Base-by-base conservation (phyloP, 2,888 invertebrate species). In the Euproctis similis region DNA sequence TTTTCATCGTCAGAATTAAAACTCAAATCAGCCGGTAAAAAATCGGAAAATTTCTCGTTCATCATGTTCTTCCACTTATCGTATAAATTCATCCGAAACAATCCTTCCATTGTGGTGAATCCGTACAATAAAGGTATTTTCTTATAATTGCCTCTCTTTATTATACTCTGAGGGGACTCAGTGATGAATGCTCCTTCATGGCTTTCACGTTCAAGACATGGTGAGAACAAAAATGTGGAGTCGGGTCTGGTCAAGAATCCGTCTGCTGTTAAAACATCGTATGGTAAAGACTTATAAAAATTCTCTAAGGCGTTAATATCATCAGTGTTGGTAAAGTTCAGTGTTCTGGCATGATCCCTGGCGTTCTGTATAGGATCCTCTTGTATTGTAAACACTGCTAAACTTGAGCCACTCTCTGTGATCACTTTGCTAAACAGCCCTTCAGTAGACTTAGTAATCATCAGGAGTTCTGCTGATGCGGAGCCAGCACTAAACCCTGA, bases 41-140 rank as follows among this genome's bases (percentile, higher is more conserved):
- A 69, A 4, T 67, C 55, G 0, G 59, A 51, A 35, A 75, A 69
- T 1, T 60, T 60, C 8, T 43, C 26, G 31, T 61, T 57, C 52
- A 64, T 59, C 26, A 12, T 25, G 1, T 20, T 12, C 20, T 34
- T 47, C 49, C 53, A 53, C 8, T n/a, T 3, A 8, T 53, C 42
- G 30, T 57, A 56, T 3, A 28, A 4, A 0, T 16, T 17, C 2
- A 46, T 13, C 2, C 49, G 38, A 2, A 50, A 12, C 20, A 53
- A 31, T 3, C 64, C 64, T 36, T 65, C 63, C 59, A 62, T 58
- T 8, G 62, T 44, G 12, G 58, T 33, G 26, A 66, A 64, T 4
- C 71, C 70, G 30, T 53, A 57, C n/a, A 73, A 27, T 17, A 63
- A 30, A 0, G 70, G 70, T 2, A 68, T 12, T 36, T 64, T 63